phyloP scores from a whole-genome alignment of 2,113 vertebrate genomes.

The Myrmecobius fasciatus region DNA sequence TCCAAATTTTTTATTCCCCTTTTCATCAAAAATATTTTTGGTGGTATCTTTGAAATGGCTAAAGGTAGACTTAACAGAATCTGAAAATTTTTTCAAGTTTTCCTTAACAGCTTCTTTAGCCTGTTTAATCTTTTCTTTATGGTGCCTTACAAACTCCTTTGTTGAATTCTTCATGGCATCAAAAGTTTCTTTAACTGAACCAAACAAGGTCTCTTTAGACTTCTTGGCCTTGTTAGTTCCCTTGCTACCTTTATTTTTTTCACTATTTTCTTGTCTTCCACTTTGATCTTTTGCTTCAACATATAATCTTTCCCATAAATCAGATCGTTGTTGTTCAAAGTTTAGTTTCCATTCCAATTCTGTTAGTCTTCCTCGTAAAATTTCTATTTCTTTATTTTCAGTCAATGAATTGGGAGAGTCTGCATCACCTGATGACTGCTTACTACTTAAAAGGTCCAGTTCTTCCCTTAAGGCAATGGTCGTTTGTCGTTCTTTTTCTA shows the following conservation, averaged over 20 bases:
- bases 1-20: constrained; percentile 81
- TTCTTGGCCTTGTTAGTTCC: constrained; percentile 85
- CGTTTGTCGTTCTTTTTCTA: constrained; percentile 88
- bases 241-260: constrained; percentile 82
- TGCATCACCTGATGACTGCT: constrained; percentile 47
- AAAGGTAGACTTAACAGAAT: constrained; percentile 97
- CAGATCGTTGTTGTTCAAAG: constrained; percentile 97
- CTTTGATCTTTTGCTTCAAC: constrained; percentile 91
- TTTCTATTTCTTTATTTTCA: constrained; percentile 83
- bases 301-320: constrained; percentile 97
- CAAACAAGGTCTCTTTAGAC: constrained; percentile 88
- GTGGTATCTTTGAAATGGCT: constrained; percentile 95
- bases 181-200: constrained; percentile 94
- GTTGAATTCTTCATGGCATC: constrained; percentile 98
- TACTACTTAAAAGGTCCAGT: constrained; percentile 83
- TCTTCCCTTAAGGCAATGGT: constrained; percentile 87
- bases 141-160: constrained; percentile 96
- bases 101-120: constrained; percentile 98
- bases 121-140: constrained; percentile 98
- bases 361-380: constrained; percentile 85
- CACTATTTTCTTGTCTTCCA: constrained; percentile 77
- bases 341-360: constrained; percentile 92
- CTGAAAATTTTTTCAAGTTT: constrained; percentile 96
- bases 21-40: constrained; percentile 90
- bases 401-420: constrained; percentile 38